phyloP scores from a whole-genome alignment of 2,888 invertebrate genomes.

The Lepidochrysops patricia region DNA sequence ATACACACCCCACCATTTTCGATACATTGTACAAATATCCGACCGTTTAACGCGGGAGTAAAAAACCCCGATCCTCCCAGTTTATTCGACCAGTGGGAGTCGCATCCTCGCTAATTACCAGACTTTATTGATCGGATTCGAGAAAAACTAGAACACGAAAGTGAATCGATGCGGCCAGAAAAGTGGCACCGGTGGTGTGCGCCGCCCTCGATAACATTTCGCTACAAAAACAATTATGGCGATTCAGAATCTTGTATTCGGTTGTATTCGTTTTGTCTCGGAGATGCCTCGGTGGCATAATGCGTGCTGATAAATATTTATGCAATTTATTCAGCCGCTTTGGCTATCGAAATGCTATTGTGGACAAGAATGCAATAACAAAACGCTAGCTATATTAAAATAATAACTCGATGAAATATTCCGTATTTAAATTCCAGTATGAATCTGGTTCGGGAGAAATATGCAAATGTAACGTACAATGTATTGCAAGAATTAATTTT shows the following conservation, averaged over 20 bases:
- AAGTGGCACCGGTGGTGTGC: conserved; percentile 63
- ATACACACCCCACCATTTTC: conserved; percentile 18
- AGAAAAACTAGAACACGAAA: conserved; percentile 28
- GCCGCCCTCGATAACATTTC: conserved; percentile 45
- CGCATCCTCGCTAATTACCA: conserved; percentile 3
- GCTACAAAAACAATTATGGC: conserved; percentile 66
- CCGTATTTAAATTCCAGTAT: neutral
- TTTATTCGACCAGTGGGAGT: neutral
- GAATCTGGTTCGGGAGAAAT: neutral
- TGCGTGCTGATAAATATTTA: conserved; percentile 65
- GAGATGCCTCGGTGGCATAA: conserved; percentile 42
- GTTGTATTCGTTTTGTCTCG: conserved; percentile 46
- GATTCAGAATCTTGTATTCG: conserved; percentile 52
- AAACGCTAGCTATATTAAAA: conserved; percentile 10
- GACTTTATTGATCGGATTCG: conserved; percentile 26
- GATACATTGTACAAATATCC: conserved; percentile 21
- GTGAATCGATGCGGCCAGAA: conserved; percentile 37
- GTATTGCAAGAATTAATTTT: neutral
- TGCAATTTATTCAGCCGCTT: conserved; percentile 57
- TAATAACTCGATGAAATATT: conserved; percentile 7
- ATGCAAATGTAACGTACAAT: neutral
- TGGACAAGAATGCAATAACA: conserved; percentile 15
- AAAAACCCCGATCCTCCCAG: conserved; percentile 15
- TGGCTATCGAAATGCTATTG: conserved; percentile 22
- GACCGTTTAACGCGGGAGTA: conserved; percentile 13